Base-by-base conservation (phyloP, 2,797 vertebrate species). In the Sebastes diploproa region DNA sequence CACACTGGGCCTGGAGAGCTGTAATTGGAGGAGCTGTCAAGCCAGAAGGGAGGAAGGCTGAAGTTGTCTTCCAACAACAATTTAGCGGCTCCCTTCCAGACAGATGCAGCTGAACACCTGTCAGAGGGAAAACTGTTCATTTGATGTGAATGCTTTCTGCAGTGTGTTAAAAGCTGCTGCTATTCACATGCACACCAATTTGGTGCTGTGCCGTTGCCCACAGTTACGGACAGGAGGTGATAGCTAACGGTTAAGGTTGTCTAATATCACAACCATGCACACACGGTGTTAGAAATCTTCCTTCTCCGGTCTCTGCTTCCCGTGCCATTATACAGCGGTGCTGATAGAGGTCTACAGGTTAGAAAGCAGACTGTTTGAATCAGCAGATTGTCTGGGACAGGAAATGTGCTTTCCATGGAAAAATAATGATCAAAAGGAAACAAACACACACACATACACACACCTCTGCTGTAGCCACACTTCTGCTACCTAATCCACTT, bases 1-100 rank as follows among this genome's bases (percentile, higher is more conserved):
- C 72, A 55, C 70, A 56, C 32, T 50, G 52, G 73, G 79, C 73
- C 68, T 6, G 7, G 62, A 77, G 68, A 83, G 88, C 83, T 78
- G 83, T 91, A 88, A 91, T 92, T 92, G 90, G 86, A 83, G 68
- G 66, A 84, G 74, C 88, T 92, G 86, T 92, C 89, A 91, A 79
- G 69, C 29, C 34, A 32, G 75, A 77, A 9, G 18, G 78, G 69
- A 78, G 71, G 72, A 86, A 84, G 78, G 76, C 78, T 80, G 82
- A 67, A 75, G 77, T 75, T 65, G 85, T 85, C 89, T 91, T 87
- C 80, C 86, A 82, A 90, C 81, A 84, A 83, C 78, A 70, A 87
- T 85, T 85, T 86, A 82, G 59, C 58, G 0, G 30, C 78, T 80
- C 78, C 75, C 61, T 75, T 74, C 65, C 69, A 85, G 70, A 78